A percentile compares a stretch with the other conserved stretches of the same genome.
phyloP scores from a whole-genome alignment of 2,113 vertebrate genomes.

The Zonotrichia leucophrys region DNA sequence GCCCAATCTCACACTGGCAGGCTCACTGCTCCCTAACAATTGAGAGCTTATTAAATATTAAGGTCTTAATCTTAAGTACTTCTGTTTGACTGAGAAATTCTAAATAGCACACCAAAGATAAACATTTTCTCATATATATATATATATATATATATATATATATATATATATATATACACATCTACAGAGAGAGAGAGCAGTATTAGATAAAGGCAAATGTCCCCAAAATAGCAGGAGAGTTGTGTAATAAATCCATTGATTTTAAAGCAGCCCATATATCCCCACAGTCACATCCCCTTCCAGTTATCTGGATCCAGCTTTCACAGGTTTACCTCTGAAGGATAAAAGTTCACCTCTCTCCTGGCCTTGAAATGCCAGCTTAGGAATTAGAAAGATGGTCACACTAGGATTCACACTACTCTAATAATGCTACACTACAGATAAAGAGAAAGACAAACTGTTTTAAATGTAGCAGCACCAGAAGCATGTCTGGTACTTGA shows the following conservation, averaged over 20 bases:
- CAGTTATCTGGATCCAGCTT: not conserved
- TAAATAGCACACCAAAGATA: not conserved
- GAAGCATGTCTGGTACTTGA: not conserved
- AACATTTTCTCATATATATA: not conserved
- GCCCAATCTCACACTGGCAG: conserved; percentile 36
- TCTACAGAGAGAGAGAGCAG: too few relatives aligned
- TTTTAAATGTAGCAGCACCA: not conserved
- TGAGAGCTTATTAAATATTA: conserved; percentile 66
- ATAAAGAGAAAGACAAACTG: not conserved
- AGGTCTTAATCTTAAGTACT: conserved; percentile 55
- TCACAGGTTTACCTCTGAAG: not conserved
- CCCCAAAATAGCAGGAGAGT: not conserved
- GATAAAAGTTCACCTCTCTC: not conserved
- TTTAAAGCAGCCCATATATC: not conserved
- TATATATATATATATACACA: rapidly evolving
- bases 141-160: not conserved
- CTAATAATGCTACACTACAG: not conserved
- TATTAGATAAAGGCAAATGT: not conserved
- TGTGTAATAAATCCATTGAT: not conserved
- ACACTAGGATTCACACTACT: not conserved
- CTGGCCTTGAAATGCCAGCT: not conserved
- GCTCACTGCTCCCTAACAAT: conserved; percentile 11
- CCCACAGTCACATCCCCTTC: not conserved
- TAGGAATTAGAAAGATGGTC: not conserved
- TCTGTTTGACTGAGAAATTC: conserved; percentile 35